A percentile compares a stretch with the other conserved stretches of the same genome.
These are phyloP conservation scores for Eupsilia transversa DNA, from an alignment of 2,888 invertebrate species.

Conservation along the genomic window DNA sequence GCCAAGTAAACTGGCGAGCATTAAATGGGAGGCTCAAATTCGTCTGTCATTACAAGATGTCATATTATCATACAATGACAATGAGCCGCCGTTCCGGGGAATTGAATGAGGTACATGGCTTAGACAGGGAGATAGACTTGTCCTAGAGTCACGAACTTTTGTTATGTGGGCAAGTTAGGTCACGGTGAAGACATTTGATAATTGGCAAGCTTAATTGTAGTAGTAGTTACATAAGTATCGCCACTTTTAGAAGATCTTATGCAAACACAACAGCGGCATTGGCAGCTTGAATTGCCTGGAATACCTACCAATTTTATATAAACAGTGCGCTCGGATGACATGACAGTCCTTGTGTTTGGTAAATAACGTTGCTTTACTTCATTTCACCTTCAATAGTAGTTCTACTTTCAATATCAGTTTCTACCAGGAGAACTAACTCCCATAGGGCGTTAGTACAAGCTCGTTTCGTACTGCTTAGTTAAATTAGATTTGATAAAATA, in stretches of 20 bases:
- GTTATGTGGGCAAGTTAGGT: neutral
- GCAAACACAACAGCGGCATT: no score
- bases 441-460: no score
- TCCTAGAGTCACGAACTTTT: neutral
- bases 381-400: no score
- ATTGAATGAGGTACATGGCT: slow-evolving; percentile 30
- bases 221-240: neutral
- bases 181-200: neutral
- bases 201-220: no score
- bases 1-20: slow-evolving; percentile 77
- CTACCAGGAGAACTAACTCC: no score
- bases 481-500: neutral
- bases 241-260: neutral
- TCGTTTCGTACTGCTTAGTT: no score
- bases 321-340: no score
- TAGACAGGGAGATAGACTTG: slow-evolving; percentile 45
- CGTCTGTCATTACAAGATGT: slow-evolving; percentile 75
- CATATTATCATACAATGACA: slow-evolving; percentile 86
- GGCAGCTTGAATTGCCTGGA: no score
- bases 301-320: no score
- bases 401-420: no score
- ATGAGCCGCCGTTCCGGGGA: slow-evolving; percentile 75
- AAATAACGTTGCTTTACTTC: no score
- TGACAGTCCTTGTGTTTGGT: no score
- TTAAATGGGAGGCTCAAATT: slow-evolving; percentile 82